Conservation (phyloP, 2,113 vertebrate genomes). For the Microtus oregoni region DNA sequence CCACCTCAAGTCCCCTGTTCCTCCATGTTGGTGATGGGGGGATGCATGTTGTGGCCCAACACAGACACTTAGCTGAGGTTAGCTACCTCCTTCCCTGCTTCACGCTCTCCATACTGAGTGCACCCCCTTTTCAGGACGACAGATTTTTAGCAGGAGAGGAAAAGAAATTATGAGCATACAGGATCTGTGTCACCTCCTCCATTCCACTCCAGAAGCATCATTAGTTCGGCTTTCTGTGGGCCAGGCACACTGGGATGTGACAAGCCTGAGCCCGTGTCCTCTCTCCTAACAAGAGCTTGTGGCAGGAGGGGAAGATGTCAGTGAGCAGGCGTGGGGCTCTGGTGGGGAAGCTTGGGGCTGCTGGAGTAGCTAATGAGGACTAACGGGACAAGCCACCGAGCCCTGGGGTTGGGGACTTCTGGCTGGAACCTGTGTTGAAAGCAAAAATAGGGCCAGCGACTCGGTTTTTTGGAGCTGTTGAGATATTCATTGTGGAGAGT, state of each 20-base stretch:
- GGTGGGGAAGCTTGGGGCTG: background rate
- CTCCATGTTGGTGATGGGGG: no score
- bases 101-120: background rate
- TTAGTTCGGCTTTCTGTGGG: background rate
- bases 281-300: background rate
- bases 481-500: background rate
- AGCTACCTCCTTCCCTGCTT: background rate
- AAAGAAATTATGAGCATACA: background rate
- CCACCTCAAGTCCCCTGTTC: background rate
- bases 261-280: background rate
- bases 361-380: fast-evolving
- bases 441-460: background rate
- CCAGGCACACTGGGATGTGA: background rate
- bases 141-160: background rate
- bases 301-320: background rate
- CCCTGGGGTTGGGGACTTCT: fast-evolving
- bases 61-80: background rate
- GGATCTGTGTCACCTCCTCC: background rate
- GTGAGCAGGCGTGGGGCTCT: fast-evolving
- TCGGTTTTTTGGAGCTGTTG: no score
- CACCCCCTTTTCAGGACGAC: fast-evolving
- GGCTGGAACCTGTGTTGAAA: background rate
- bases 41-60: fast-evolving
- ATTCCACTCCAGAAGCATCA: background rate
- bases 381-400: background rate